Base-by-base conservation (phyloP, 2,797 vertebrate genomes). In the Aplochiton taeniatus region DNA sequence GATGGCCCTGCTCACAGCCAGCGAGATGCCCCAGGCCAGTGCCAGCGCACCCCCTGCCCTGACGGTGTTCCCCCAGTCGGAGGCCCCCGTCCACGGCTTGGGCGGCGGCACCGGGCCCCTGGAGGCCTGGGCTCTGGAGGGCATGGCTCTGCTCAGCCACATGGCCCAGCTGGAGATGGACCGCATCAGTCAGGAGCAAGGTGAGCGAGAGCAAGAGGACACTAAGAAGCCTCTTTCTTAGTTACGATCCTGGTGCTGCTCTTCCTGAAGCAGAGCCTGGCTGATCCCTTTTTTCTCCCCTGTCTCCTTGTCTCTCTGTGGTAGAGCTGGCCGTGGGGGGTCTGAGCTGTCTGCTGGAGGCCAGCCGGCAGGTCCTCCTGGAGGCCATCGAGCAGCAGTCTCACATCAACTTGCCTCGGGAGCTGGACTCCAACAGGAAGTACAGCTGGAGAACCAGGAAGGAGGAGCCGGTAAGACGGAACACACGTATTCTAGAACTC, bases 381-480 rank as follows among this genome's bases (percentile, higher is more conserved):
- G 96, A 98, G 78, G 95, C 94, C 76, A 93, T 98, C 49, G 95
- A 96, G 66, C 83, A 92, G 59, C 96, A 95, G 80, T 87, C 91
- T 52, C 95, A 92, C 86, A 90, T 98, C 64, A 85, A 93, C 65
- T 93, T 99, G 53, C 94, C 96, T 1, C 86, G 98, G 73, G 94
- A 94, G 16, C 89, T 99, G 76, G 92, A 96, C 82, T 95, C 95
- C 70, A 93, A 93, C 90, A 98, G 95, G 89, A 98, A 95, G 67
- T 99, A 98, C 84, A 99, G 98, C 92, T 99, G 98, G 98, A 96
- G 95, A 92, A 95, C 94, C 84, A 96, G 95, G 89, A 98, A 97
- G 74, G 96, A 96, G 45, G 94, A 96, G 77, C 94, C 93, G 13
- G 97, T 99, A 84, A 93, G 93, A 79, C n/a, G n/a, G n/a, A 11